Conservation (phyloP, 2,797 vertebrate genomes). For the Amblyraja radiata region DNA sequence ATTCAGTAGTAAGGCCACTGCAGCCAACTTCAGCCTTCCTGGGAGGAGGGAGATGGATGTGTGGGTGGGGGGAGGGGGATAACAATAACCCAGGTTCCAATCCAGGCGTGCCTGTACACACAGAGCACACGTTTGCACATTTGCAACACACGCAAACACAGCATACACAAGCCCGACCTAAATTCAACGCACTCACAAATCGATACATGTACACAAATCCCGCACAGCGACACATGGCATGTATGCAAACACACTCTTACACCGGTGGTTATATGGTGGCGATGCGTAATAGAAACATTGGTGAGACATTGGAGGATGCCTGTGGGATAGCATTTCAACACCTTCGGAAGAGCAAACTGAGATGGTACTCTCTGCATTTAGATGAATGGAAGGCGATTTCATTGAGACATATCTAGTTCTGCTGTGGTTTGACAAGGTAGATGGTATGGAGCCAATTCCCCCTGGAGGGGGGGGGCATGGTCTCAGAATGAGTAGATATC, state of each 20-base stretch:
- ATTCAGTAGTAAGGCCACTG: background rate
- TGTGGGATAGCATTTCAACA: background rate
- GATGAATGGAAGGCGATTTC: too few relatives aligned
- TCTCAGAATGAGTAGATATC: too few relatives aligned
- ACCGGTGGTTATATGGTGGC: background rate
- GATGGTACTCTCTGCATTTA: too few relatives aligned
- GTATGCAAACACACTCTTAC: background rate
- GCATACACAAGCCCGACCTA: background rate
- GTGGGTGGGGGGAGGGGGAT: constrained; percentile 16
- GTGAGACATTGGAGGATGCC: background rate
- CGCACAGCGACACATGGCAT: background rate
- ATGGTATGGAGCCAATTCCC: too few relatives aligned
- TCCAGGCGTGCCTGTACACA: background rate
- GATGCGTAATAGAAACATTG: background rate
- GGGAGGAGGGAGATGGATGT: background rate
- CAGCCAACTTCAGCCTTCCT: background rate
- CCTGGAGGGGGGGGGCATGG: too few relatives aligned
- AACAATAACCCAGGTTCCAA: background rate
- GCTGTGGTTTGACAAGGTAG: too few relatives aligned
- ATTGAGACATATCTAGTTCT: too few relatives aligned
- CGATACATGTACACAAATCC: too few relatives aligned
- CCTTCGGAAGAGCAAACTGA: background rate
- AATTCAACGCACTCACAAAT: background rate
- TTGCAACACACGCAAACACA: background rate
- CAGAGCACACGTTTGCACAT: background rate